Percentiles rank a stretch among this genome's conserved stretches.
phyloP scores from a whole-genome alignment of 2,797 vertebrate genomes.

The Glossophaga mutica region DNA sequence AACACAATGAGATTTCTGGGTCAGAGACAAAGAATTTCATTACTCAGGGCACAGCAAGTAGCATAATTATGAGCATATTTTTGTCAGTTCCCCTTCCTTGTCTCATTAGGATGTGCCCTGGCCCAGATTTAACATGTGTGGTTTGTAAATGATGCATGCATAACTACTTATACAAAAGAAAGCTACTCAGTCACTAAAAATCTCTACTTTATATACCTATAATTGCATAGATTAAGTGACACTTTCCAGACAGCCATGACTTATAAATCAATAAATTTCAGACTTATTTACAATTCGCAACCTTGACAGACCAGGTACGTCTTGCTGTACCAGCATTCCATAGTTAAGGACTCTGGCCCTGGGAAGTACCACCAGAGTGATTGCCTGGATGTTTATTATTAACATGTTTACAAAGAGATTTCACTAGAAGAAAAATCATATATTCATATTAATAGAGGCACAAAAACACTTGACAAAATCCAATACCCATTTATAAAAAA shows the following conservation, averaged over 20 bases:
- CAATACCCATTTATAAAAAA: background rate
- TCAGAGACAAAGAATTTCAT: background rate
- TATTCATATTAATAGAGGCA: background rate
- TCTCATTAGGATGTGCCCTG: background rate
- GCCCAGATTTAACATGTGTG: background rate
- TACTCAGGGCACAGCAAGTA: background rate
- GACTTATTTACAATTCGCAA: background rate
- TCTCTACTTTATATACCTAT: background rate
- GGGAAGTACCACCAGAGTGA: background rate
- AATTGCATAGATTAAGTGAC: slow-evolving; percentile 28
- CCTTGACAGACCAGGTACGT: background rate
- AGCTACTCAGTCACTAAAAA: background rate
- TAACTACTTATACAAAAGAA: slow-evolving; percentile 22
- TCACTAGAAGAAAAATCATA: background rate
- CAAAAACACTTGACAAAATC: background rate
- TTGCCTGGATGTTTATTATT: background rate
- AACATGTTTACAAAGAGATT: background rate
- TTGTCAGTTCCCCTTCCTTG: background rate
- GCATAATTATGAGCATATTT: background rate
- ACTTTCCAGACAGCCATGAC: slow-evolving; percentile 2
- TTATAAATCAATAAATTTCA: slow-evolving; percentile 34
- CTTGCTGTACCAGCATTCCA: background rate
- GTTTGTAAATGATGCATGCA: slow-evolving; percentile 16
- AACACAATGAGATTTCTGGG: background rate
- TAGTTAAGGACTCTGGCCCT: background rate